Evolutionary conservation across 2,797 vertebrate species (phyloP).

Genomic region (Pagetopsis macropterus): DNA sequence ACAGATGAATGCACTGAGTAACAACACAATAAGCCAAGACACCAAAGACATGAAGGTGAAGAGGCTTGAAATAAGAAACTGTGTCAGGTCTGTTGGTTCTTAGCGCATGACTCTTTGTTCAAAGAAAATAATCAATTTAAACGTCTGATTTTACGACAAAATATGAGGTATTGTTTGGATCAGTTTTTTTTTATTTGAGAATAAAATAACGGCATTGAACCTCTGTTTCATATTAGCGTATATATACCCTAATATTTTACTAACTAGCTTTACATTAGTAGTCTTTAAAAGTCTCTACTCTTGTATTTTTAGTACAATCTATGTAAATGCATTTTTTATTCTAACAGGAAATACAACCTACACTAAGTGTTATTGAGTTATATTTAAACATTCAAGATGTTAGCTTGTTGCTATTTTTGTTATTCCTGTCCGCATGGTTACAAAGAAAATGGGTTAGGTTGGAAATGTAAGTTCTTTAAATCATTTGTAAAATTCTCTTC

Average conservation of each 20-base stretch:
- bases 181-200: neutral
- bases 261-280: neutral
- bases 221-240: neutral
- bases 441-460: neutral
- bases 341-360: neutral
- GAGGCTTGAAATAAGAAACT: neutral
- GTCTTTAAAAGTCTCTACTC: neutral
- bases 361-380: neutral
- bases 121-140: neutral
- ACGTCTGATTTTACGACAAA: neutral
- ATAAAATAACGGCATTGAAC: neutral
- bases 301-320: neutral
- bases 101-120: conserved; percentile 7
- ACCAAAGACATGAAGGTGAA: neutral
- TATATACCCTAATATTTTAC: neutral
- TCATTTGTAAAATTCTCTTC: neutral
- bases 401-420: neutral
- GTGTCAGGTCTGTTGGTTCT: conserved; percentile 5
- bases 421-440: neutral
- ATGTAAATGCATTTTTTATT: neutral
- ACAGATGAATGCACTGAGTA: conserved; percentile 12
- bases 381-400: neutral
- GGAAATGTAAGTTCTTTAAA: neutral
- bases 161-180: too few species aligned
- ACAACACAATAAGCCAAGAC: conserved; percentile 6